Conservation (phyloP, 2,888 invertebrate species). For the Campoletis raptor region DNA sequence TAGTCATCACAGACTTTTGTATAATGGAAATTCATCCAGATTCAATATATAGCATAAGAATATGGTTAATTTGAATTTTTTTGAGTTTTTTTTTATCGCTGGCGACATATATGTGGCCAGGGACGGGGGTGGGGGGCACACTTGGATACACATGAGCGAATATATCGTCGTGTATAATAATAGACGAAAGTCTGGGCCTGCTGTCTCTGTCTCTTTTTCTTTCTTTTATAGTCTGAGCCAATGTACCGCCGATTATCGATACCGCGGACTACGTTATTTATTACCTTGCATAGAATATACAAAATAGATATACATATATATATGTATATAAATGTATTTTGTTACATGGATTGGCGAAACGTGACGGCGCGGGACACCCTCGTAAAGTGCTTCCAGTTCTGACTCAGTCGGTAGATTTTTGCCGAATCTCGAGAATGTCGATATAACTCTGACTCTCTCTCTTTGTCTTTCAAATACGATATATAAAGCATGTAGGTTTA, state of each 20-base stretch:
- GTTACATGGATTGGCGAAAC: slow-evolving; percentile 78
- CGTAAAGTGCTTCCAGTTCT: slow-evolving; percentile 83
- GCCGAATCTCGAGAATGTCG: slow-evolving; percentile 81
- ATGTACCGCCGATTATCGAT: slow-evolving; percentile 82
- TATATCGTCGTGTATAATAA: slow-evolving; percentile 63
- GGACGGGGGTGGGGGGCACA: slow-evolving; percentile 11
- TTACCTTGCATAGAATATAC: slow-evolving; percentile 72
- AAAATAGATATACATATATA: slow-evolving; percentile 18
- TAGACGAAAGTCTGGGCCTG: slow-evolving; percentile 49
- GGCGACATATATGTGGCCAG: neutral
- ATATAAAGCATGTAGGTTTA: slow-evolving; percentile 46
- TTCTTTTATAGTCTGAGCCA: slow-evolving; percentile 41
- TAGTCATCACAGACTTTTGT: neutral
- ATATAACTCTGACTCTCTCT: slow-evolving; percentile 71
- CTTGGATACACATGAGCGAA: slow-evolving; percentile 65
- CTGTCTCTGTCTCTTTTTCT: slow-evolving; percentile 33
- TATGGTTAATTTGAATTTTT: neutral
- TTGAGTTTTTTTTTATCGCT: slow-evolving; percentile 45
- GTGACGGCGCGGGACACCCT: slow-evolving; percentile 80
- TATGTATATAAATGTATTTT: neutral
- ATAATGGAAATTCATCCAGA: no score
- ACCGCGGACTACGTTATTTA: slow-evolving; percentile 80
- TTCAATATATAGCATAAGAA: no score
- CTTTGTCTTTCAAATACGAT: slow-evolving; percentile 38
- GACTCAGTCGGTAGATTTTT: slow-evolving; percentile 80